Base-by-base conservation (phyloP, 2,113 vertebrate genomes). In the Spilogale gracilis region DNA sequence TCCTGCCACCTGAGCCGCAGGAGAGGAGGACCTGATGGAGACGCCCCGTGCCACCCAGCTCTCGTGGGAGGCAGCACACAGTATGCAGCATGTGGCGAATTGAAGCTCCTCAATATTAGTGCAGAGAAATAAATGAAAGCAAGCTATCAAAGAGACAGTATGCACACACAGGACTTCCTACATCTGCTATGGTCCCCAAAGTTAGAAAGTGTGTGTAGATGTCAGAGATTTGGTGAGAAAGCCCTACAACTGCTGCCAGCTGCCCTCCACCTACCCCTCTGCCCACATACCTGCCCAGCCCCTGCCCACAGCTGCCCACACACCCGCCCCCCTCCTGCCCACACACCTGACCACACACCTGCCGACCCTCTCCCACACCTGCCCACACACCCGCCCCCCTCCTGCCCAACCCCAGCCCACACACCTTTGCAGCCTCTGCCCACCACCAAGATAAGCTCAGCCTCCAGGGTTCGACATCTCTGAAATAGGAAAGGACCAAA, bases 111-210 rank as follows among this genome's bases (percentile, higher is more conserved):
- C 18, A 3, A 12, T 20, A 5, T 9, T 1, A 20, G 18, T 18
- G 48, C 1, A 17, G 82, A n/a, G 54, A 6, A 30, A 3, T 9
- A 2, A 17, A 5, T 0, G 3, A 52, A 27, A 27, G 67, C 5
- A 1, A 27, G 6, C 48, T 0, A 9, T 32, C 48, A 0, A 3
- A 5, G 45, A 52, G 56, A 38, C 16, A 9, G 16, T 9, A 17
- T 71, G 73, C 43, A 3, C 3, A 16, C 5, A 1, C 3, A 38
- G 20, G 69, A 43, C 69, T 17, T 50, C 23, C 43, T 0, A 21
- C 9, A 0, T 38, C 38, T 4, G 0, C 0, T 9, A 9, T 1
- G 3, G 2, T 67, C 9, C 67, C 54, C 48, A 0, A 1, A 17
- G 6, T 10, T 50, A 6, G 54, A 30, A 10, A 30, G 6, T 56